Conservation (phyloP, 2,797 vertebrate species). For the Salmo trutta region DNA sequence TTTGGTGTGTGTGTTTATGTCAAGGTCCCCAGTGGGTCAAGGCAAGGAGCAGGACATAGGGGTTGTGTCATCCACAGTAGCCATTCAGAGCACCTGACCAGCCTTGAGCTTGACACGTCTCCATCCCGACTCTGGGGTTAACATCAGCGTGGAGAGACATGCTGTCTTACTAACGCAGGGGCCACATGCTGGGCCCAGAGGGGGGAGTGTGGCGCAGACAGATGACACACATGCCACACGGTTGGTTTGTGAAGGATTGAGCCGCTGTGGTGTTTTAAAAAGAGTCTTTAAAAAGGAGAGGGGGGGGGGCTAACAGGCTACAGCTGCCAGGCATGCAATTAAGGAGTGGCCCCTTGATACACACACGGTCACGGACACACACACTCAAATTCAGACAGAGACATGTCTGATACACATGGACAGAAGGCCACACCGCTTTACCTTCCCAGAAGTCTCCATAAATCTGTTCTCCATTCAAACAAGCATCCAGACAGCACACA, state of each 20-base stretch:
- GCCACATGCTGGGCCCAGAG: slow-evolving; percentile 31
- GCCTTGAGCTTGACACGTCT: slow-evolving; percentile 46
- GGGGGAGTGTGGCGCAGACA: slow-evolving; percentile 40
- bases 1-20: not conserved
- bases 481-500: slow-evolving; percentile 18
- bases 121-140: slow-evolving; percentile 36
- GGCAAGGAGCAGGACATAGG: not conserved
- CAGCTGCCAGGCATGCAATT: slow-evolving; percentile 64
- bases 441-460: slow-evolving; percentile 64
- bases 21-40: not conserved
- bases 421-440: slow-evolving; percentile 50
- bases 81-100: slow-evolving; percentile 65
- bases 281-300: slow-evolving; percentile 49
- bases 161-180: slow-evolving; percentile 38
- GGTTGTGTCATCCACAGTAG: slow-evolving; percentile 50
- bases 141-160: slow-evolving; percentile 58
- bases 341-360: slow-evolving; percentile 46
- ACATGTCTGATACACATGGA: slow-evolving; percentile 53
- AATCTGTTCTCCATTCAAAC: slow-evolving; percentile 66
- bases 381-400: slow-evolving; percentile 34
- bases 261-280: slow-evolving; percentile 39
- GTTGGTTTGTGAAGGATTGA: slow-evolving; percentile 40
- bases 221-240: slow-evolving; percentile 67
- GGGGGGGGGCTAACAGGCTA: slow-evolving; percentile 31
- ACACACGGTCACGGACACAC: slow-evolving; percentile 29